Evolutionary conservation across 2,797 vertebrate species (phyloP).

Genomic region (Propithecus deckenii): DNA sequence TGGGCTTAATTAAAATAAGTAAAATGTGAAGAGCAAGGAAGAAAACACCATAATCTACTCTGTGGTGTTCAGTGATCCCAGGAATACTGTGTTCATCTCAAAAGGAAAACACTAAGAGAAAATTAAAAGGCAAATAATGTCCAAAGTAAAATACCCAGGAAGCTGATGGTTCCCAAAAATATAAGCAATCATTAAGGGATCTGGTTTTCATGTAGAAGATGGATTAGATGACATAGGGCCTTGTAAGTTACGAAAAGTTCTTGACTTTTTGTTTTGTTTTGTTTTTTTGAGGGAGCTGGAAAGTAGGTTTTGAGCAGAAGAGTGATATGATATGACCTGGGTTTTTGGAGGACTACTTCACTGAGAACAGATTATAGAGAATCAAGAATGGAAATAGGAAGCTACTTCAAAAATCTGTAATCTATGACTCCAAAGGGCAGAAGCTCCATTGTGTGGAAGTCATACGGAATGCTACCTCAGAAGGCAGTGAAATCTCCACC

Average conservation of each 20-base stretch:
- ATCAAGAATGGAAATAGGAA: slow-evolving; percentile 20
- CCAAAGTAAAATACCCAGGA: neutral
- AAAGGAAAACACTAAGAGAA: slow-evolving; percentile 6
- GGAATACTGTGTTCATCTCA: neutral
- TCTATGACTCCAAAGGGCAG: neutral
- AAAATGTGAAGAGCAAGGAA: slow-evolving; percentile 17
- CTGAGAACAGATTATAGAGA: neutral
- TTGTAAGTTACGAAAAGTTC: neutral
- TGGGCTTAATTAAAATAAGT: neutral
- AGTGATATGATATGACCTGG: neutral
- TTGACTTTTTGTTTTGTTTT: neutral
- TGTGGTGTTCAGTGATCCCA: neutral
- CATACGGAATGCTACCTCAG: neutral
- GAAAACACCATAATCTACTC: neutral
- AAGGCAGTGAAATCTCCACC: neutral
- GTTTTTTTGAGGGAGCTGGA: neutral
- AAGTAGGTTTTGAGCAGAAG: slow-evolving; percentile 15
- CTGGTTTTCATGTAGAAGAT: neutral
- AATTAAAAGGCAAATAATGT: neutral
- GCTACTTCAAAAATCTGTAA: neutral
- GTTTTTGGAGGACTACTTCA: neutral
- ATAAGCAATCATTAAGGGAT: neutral
- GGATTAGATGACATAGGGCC: neutral
- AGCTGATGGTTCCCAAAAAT: neutral
- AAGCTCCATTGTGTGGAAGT: neutral